These are phyloP conservation scores for Heliconius cydno DNA, from an alignment of 2,888 invertebrate genomes.

Conservation along the genomic window DNA sequence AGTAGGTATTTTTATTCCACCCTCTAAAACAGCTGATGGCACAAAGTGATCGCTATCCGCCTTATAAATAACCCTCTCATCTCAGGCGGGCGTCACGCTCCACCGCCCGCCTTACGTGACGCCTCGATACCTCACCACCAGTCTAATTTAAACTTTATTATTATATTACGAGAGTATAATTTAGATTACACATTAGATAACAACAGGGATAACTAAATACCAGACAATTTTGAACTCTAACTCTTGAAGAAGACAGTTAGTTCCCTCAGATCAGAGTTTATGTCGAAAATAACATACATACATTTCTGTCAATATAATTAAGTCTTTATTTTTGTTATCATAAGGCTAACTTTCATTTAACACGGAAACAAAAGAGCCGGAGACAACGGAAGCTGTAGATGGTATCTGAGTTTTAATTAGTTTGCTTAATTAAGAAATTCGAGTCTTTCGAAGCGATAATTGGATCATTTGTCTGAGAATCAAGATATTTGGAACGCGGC, in stretches of 20 bases:
- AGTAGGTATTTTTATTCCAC: constrained; percentile 3
- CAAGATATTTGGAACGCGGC: constrained; percentile 35
- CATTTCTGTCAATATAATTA: constrained; percentile 16
- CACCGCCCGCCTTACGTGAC: constrained; percentile 71
- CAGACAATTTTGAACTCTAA: constrained; percentile 36
- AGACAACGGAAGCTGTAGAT: constrained; percentile 53
- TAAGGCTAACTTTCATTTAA: constrained; percentile 34
- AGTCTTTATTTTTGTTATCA: not conserved
- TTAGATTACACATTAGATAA: constrained; percentile 16
- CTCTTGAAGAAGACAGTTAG: not conserved
- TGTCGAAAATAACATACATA: constrained; percentile 18
- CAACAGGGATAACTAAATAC: constrained; percentile 24
- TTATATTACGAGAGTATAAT: not conserved
- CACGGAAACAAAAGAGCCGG: constrained; percentile 28
- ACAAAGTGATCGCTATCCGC: constrained; percentile 47
- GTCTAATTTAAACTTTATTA: constrained; percentile 37
- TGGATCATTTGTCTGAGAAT: constrained; percentile 68
- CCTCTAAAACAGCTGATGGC: constrained; percentile 29
- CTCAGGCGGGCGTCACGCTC: constrained; percentile 81
- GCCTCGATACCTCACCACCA: constrained; percentile 49
- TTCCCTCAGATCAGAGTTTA: not conserved
- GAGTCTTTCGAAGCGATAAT: constrained; percentile 71
- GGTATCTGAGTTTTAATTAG: constrained; percentile 69
- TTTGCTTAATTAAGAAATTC: constrained; percentile 73
- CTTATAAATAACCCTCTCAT: constrained; percentile 74